phyloP scores from a whole-genome alignment of 2,113 vertebrate species.

The Brachyistius frenatus region DNA sequence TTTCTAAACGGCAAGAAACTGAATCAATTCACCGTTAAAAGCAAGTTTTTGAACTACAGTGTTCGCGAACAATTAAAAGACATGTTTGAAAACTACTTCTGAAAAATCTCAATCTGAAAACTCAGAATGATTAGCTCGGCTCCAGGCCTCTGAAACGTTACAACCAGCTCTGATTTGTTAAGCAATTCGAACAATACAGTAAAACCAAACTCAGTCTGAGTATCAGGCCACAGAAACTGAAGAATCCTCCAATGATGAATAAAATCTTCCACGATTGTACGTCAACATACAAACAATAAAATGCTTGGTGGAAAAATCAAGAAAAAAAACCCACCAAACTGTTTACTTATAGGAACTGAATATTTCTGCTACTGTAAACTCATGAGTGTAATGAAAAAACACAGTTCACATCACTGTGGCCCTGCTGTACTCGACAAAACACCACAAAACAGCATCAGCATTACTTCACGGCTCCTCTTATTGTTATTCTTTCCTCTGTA shows the following conservation, averaged over 20 bases:
- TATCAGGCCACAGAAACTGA: not conserved
- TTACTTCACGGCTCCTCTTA: conserved; percentile 33
- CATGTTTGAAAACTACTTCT: not conserved
- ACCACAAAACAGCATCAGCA: conserved; percentile 33
- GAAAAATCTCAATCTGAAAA: not conserved
- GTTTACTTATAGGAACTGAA: conserved; percentile 1
- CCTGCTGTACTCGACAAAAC: not conserved
- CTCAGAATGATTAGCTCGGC: not conserved
- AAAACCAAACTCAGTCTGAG: not conserved
- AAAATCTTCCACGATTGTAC: conserved; percentile 1
- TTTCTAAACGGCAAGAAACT: not conserved
- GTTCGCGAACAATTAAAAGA: too few species aligned
- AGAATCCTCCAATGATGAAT: not conserved
- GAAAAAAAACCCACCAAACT: not conserved
- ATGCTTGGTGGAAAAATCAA: not conserved
- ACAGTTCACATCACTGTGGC: conserved; percentile 14
- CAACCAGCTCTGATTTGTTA: not conserved
- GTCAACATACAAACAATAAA: not conserved
- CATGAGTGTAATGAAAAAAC: conserved; percentile 20
- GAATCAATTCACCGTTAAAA: too few species aligned
- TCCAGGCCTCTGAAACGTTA: not conserved
- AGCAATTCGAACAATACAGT: not conserved
- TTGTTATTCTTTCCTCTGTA: conserved; percentile 28
- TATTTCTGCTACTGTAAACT: conserved; percentile 22
- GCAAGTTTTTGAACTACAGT: too few species aligned